Conservation (phyloP, 1,140 invertebrate genomes). For the Andricus grossulariae region DNA sequence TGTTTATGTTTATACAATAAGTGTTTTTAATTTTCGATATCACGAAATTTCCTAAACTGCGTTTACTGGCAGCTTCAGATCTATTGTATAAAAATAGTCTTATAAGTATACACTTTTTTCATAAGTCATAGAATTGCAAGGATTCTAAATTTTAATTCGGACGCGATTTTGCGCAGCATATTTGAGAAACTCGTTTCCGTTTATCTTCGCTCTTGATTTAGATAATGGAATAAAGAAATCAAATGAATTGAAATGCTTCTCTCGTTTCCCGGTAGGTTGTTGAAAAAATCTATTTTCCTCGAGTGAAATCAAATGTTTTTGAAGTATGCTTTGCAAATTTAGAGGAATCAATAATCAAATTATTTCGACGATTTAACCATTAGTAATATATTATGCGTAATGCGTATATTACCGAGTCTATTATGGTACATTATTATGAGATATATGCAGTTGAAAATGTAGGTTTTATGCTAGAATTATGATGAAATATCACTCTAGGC, state of each 20-base stretch:
- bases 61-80: conserved; percentile 19
- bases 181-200: conserved; percentile 14
- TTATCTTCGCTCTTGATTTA: not conserved
- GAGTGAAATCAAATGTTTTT: conserved; percentile 37
- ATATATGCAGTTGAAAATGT: conserved; percentile 37
- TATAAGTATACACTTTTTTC: conserved; percentile 35
- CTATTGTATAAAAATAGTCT: conserved; percentile 39
- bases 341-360: conserved; percentile 44
- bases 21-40: conserved; percentile 6
- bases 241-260: conserved; percentile 13
- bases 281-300: conserved; percentile 17
- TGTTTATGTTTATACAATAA: conserved; percentile 37
- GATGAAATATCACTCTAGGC: conserved; percentile 44
- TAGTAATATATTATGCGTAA: conserved; percentile 41
- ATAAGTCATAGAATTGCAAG: conserved; percentile 27
- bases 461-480: conserved; percentile 6
- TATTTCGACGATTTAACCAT: conserved; percentile 35
- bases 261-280: not conserved
- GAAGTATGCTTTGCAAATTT: conserved; percentile 34
- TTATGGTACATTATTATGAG: conserved; percentile 40
- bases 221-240: conserved; percentile 14
- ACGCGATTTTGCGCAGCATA: conserved; percentile 37
- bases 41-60: not conserved
- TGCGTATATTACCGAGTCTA: conserved; percentile 27
- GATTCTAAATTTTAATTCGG: not conserved